Conservation (phyloP, 2,797 vertebrate species). For the Betta splendens region DNA sequence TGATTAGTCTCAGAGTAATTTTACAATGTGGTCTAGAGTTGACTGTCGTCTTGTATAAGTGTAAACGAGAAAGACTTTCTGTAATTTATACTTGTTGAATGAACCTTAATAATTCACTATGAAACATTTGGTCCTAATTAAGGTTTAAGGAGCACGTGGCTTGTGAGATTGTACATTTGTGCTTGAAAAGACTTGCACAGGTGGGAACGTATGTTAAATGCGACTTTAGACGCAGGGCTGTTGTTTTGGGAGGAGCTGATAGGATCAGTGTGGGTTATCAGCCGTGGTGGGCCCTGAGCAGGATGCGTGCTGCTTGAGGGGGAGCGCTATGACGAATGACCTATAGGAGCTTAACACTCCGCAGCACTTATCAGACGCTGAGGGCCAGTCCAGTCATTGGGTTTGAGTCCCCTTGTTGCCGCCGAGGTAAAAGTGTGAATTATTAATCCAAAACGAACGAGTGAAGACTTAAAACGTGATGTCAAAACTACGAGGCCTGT, state of each 20-base stretch:
- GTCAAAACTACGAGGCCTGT: constrained; percentile 7
- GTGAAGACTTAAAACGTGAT: constrained; percentile 1
- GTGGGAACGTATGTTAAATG: constrained; percentile 27
- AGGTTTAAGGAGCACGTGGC: constrained; percentile 33
- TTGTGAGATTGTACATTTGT: constrained; percentile 30
- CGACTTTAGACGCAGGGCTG: constrained; percentile 50
- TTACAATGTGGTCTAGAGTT: constrained; percentile 53
- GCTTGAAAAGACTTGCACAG: constrained; percentile 34
- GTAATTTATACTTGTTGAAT: constrained; percentile 36
- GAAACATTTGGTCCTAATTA: constrained; percentile 50
- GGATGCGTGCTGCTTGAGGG: constrained; percentile 53
- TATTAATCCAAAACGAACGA: constrained; percentile 29
- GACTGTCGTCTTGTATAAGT: constrained; percentile 41
- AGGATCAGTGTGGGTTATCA: constrained; percentile 68
- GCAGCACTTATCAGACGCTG: constrained; percentile 64
- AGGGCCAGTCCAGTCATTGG: constrained; percentile 33
- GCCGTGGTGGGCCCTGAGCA: constrained; percentile 52
- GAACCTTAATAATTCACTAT: constrained; percentile 24
- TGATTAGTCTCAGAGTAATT: constrained; percentile 60
- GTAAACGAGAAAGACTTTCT: constrained; percentile 48
- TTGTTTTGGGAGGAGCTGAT: constrained; percentile 59
- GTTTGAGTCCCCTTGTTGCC: constrained; percentile 36
- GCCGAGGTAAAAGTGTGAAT: constrained; percentile 43
- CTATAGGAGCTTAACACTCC: constrained; percentile 58
- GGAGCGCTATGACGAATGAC: constrained; percentile 57